phyloP scores from a whole-genome alignment of 64 coral and sea anemone genomes.

The Orbicella faveolata region DNA sequence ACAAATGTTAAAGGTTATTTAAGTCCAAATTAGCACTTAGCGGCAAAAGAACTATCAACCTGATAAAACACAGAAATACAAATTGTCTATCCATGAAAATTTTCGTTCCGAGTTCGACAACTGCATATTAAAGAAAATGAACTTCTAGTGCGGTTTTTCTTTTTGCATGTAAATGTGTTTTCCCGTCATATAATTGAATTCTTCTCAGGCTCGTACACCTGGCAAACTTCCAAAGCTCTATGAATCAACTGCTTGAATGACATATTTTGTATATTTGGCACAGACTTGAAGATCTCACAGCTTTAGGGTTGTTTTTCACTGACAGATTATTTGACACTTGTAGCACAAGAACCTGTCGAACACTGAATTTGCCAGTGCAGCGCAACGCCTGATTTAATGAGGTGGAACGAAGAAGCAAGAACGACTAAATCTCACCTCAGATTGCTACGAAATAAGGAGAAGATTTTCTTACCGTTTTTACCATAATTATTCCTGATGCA shows the following conservation, averaged over 20 bases:
- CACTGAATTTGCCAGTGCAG: not conserved
- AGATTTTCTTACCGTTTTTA: not conserved
- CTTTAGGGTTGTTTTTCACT: not conserved
- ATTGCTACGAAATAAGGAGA: not conserved
- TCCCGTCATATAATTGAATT: too few species aligned
- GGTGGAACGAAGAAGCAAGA: not conserved
- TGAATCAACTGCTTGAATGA: not conserved
- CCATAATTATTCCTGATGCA: conserved; percentile 30
- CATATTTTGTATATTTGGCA: not conserved
- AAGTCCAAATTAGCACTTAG: not conserved
- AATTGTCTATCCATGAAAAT: not conserved
- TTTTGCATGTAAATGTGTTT: too few species aligned
- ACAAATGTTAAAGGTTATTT: not conserved
- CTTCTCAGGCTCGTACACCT: not conserved
- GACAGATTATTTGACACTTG: not conserved
- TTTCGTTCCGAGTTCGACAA: not conserved
- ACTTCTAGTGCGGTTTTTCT: too few species aligned
- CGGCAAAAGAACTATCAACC: not conserved
- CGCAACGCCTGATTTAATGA: not conserved
- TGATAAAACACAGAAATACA: not conserved
- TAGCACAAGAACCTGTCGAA: not conserved
- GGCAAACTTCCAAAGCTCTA: not conserved
- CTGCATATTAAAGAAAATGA: too few species aligned
- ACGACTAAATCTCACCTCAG: not conserved
- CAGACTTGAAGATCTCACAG: not conserved